Evolutionary conservation across 64 coral and sea anemone genomes (phyloP), one percentile per base, ranked within the genome.

Genomic region (Montipora sp.): DNA sequence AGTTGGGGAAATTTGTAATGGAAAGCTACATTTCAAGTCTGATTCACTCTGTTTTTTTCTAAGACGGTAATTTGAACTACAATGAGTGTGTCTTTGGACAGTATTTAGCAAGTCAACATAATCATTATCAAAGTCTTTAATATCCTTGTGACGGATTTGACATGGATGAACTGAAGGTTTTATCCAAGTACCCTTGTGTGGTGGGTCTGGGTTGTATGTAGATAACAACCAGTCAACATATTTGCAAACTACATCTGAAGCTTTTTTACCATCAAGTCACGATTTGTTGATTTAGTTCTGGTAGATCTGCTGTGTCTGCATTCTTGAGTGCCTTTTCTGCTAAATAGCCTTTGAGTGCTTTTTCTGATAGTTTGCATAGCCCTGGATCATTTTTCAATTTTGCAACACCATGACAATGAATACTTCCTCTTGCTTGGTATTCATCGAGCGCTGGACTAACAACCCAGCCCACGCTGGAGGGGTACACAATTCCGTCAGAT

Each of bases 1-100:
- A 59, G 19, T 82, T 19, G 59, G 19, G 80, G 16, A 82, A 82
- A 51, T 48, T 82, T 82, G 3, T 59, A 59, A 60, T 82, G 80
- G 80, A 82, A 82, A 82, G n/a, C 80, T 59, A 63, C 80, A 59
- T 43, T 57, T 55, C 12, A 82, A 51, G 49, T 82, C 80, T 57
- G 80, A 59, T 82, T 82, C 48, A 82, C n/a, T 77, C 20, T 77
- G 24, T 21, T 48, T 77, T 77, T 82, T 80, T 80, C 78, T 80
- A 53, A 80, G 47, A 80, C 80, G 59, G 49, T 82, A 82, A 63
- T 15, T 82, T 82, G 51, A 59, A 82, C 80, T 82, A 63, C 80
- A 82, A 19, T 57, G 20, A 8, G 80, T 82, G 80, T 82, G 80
- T 82, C 80, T 36, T 75, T 75, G 73, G 3, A 75, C 73, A 5